Conservation (phyloP, 1,140 invertebrate genomes). For the Ceratina calcarata region DNA sequence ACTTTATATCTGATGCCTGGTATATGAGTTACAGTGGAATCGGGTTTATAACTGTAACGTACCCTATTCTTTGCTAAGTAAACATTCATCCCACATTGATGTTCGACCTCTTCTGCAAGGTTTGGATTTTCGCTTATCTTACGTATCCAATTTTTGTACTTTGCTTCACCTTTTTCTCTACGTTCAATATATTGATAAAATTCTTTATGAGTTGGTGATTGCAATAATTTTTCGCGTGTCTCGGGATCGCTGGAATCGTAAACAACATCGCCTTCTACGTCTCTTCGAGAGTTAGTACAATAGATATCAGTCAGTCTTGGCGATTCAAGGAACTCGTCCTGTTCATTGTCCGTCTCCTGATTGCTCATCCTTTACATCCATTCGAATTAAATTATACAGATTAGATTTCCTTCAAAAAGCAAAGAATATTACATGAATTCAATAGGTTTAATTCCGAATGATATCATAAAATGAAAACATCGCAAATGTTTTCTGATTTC, state of each 20-base stretch:
- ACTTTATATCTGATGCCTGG: constrained; percentile 33
- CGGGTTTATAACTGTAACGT: constrained; percentile 30
- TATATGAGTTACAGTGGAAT: not conserved
- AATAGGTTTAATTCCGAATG: too few species aligned
- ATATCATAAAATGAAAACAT: too few species aligned
- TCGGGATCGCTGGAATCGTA: constrained; percentile 7
- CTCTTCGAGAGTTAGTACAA: too few species aligned
- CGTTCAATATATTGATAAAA: constrained; percentile 4
- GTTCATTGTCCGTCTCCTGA: too few species aligned
- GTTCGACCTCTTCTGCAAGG: not conserved
- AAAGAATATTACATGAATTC: too few species aligned
- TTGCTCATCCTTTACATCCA: too few species aligned
- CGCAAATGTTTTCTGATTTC: too few species aligned
- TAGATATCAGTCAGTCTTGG: too few species aligned
- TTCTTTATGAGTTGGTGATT: constrained; percentile 4
- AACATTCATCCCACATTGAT: constrained; percentile 26
- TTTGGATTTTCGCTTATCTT: not conserved
- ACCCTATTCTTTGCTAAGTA: constrained; percentile 2
- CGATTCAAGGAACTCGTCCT: too few species aligned
- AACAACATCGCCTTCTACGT: not conserved
- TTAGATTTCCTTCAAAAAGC: too few species aligned
- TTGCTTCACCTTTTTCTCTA: constrained; percentile 18
- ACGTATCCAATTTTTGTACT: constrained; percentile 18
- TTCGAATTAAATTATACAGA: too few species aligned
- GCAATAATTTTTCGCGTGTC: not conserved